A percentile compares a stretch with the other conserved stretches of the same genome.
Conservation (phyloP, 37 sponge, comb jelly and placozoan species). For the Mnemiopsis leidyi region DNA sequence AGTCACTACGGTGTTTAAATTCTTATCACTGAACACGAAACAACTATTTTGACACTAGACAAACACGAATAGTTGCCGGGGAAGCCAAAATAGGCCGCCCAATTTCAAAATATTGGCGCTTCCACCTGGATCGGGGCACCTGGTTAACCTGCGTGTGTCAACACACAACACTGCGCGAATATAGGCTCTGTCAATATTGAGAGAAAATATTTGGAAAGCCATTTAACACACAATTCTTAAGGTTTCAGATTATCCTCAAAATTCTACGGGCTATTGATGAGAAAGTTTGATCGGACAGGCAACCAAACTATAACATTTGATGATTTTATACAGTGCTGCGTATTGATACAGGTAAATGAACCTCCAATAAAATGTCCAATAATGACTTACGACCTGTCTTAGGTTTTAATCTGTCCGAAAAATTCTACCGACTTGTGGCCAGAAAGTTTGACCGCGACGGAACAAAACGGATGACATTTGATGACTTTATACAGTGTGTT, state of each 20-base stretch:
- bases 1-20: neutral
- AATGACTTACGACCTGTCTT: neutral
- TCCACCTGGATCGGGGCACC: neutral
- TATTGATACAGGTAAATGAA: constrained; percentile 85
- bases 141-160: neutral
- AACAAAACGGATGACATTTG: constrained; percentile 82
- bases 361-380: neutral
- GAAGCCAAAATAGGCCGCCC: neutral
- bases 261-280: constrained; percentile 84
- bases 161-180: neutral
- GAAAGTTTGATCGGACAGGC: constrained; percentile 94
- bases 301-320: constrained; percentile 87
- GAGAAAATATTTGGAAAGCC: neutral
- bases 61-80: neutral
- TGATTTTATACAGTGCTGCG: constrained; percentile 99
- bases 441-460: constrained; percentile 96
- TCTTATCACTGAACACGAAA: neutral
- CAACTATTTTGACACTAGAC: neutral
- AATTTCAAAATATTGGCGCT: neutral
- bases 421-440: constrained; percentile 82
- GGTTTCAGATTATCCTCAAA: constrained; percentile 89
- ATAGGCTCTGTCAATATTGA: neutral
- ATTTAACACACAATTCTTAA: neutral
- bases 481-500: constrained; percentile 99
- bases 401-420: constrained; percentile 89